A percentile compares a stretch with the other conserved stretches of the same genome.
Evolutionary conservation across 2,888 invertebrate genomes (phyloP).

Genomic region (Papilio demoleus): DNA sequence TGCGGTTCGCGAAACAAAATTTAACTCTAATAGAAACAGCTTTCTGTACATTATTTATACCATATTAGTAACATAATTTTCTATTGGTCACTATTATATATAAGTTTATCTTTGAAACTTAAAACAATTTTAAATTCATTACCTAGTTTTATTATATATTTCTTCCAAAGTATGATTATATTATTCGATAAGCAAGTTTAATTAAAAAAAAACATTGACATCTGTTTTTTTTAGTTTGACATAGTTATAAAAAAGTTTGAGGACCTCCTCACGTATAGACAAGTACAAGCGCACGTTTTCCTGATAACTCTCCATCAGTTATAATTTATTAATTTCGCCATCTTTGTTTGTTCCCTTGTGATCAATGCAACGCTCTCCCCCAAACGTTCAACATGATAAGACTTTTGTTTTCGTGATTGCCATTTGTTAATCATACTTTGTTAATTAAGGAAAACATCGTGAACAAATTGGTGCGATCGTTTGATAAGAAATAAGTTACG

Average conservation of each 20-base stretch:
- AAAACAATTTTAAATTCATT: too few species aligned
- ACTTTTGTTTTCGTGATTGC: conserved; percentile 81
- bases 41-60: not conserved
- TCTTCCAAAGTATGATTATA: too few species aligned
- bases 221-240: not conserved
- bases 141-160: too few species aligned
- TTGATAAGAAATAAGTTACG: conserved; percentile 65
- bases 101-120: too few species aligned
- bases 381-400: conserved; percentile 68
- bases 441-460: conserved; percentile 78
- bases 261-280: conserved; percentile 32
- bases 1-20: not conserved
- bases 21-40: not conserved
- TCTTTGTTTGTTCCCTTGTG: conserved; percentile 71
- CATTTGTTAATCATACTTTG: conserved; percentile 82
- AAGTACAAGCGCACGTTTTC: conserved; percentile 52
- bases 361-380: conserved; percentile 59
- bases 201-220: too few species aligned
- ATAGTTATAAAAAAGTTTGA: not conserved
- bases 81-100: too few species aligned
- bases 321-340: conserved; percentile 79
- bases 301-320: conserved; percentile 61
- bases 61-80: not conserved
- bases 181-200: too few species aligned
- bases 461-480: conserved; percentile 72